Base-by-base conservation (phyloP, 2,113 vertebrate species). In the Camarhynchus parvulus region DNA sequence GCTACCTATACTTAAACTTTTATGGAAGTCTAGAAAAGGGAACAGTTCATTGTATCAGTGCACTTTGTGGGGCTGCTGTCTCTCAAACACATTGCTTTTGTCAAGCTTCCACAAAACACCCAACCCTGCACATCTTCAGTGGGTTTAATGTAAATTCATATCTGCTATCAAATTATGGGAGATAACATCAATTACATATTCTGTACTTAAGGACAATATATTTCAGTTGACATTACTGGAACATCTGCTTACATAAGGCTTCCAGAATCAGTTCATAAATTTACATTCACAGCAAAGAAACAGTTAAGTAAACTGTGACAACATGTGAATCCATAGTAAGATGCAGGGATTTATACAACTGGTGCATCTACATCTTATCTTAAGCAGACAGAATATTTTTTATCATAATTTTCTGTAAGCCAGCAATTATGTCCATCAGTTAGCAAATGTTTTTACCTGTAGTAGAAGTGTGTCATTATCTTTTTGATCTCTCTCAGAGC, bases 391-490 rank as follows among this genome's bases (percentile, higher is more conserved):
- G 21, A 11, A 9, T 18, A 31, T 30, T 80, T 63, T 58, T 46
- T 23, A 27, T 22, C 15, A 19, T 30, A 3, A 68, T 58, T 81
- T 67, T n/a, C 70, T 79, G 42, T n/a, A 55, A 72, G 64, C 16
- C 23, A 92, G 25, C 56, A 86, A 61, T 27, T n/a, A 37, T 1
- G 6, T 24, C 24, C 33, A 30, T 69, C 11, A 15, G 14, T 56
- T 79, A 67, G 46, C 7, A 85, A 19, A 72, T 62, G 39, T 18
- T 79, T 77, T 94, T 95, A 99, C 99, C 98, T 99, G 99, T 9
- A 99, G 97, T 44, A 98, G 79, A 46, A 99, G 97, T 3, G 98
- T 98, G 92, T 99, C 97, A 72, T 97, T 96, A n/a, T 99, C 98
- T 49, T 84, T 98, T 73, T 97, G 98, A 72, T 98, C 98, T 15